Evolutionary conservation across 2,888 invertebrate species (phyloP).

Genomic region (Allophyes oxyacanthae): DNA sequence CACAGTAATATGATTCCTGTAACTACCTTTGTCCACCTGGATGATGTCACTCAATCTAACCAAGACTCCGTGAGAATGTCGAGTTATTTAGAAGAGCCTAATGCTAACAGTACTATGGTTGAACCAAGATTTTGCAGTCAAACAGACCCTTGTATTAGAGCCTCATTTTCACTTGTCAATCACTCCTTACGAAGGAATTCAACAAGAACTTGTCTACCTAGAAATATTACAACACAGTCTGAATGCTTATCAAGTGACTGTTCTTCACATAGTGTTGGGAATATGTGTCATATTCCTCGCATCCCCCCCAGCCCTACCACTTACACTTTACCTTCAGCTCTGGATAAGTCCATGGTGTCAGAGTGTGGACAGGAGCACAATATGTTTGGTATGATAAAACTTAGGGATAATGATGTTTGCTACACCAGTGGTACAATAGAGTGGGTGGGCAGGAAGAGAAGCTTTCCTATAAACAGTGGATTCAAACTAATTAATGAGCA

Average conservation of each 20-base stretch:
- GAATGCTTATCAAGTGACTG: slow-evolving; percentile 36
- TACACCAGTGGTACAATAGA: slow-evolving; percentile 85
- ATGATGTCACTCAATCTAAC: slow-evolving; percentile 64
- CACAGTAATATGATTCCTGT: slow-evolving; percentile 81
- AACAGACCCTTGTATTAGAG: slow-evolving; percentile 48
- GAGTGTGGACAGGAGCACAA: slow-evolving; percentile 58
- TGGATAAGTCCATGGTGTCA: slow-evolving; percentile 61
- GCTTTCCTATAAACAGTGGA: slow-evolving; percentile 81
- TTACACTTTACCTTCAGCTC: slow-evolving; percentile 73
- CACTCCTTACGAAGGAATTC: slow-evolving; percentile 16
- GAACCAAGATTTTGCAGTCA: slow-evolving; percentile 44
- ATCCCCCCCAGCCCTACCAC: slow-evolving; percentile 76
- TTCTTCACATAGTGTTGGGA: slow-evolving; percentile 71
- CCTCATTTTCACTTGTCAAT: slow-evolving; percentile 19
- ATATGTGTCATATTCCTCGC: slow-evolving; percentile 80
- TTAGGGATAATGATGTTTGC: slow-evolving; percentile 82
- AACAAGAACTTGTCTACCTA: slow-evolving; percentile 25
- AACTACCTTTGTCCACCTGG: slow-evolving; percentile 77
- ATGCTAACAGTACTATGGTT: slow-evolving; percentile 69
- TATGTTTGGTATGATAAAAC: slow-evolving; percentile 83
- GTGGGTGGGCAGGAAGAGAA: slow-evolving; percentile 84
- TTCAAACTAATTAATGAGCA: slow-evolving; percentile 78
- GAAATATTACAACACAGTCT: slow-evolving; percentile 19
- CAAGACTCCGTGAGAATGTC: slow-evolving; percentile 44
- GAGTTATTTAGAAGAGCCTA: slow-evolving; percentile 60